Conservation (phyloP, 2,113 vertebrate genomes). For the Phaethornis superciliosus region DNA sequence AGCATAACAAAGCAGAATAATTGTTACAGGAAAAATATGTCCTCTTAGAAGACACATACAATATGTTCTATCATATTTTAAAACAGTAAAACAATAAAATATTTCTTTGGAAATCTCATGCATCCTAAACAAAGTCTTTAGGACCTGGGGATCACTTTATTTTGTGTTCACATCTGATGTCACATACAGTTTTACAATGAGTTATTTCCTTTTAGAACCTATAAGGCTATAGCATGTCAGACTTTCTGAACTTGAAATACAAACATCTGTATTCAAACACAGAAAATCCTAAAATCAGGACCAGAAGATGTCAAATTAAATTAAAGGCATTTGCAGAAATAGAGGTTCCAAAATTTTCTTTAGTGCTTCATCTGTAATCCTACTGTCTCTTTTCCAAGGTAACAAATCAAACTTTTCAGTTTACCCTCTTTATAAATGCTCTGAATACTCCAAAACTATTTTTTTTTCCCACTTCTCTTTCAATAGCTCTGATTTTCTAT, state of each 20-base stretch:
- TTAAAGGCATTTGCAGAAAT: fast-evolving
- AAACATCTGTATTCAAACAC: neutral
- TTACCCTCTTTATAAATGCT: neutral
- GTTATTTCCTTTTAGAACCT: neutral
- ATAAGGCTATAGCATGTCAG: neutral
- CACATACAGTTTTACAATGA: neutral
- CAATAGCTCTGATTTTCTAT: neutral
- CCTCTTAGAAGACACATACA: neutral
- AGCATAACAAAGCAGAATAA: neutral
- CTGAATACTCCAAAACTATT: neutral
- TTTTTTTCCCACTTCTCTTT: neutral
- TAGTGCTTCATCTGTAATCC: neutral
- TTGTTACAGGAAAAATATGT: neutral
- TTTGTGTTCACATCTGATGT: neutral
- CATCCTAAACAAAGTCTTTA: neutral
- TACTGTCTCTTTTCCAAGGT: neutral
- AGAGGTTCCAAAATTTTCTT: neutral
- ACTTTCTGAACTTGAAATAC: neutral
- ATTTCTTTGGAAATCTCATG: neutral
- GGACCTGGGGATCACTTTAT: neutral
- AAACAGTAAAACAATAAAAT: neutral
- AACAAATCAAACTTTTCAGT: neutral
- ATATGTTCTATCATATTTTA: neutral
- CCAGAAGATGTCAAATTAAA: neutral
- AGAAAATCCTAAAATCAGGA: neutral